Evolutionary conservation across 2,888 invertebrate genomes (phyloP).

Genomic region (Sphinx pinastri): DNA sequence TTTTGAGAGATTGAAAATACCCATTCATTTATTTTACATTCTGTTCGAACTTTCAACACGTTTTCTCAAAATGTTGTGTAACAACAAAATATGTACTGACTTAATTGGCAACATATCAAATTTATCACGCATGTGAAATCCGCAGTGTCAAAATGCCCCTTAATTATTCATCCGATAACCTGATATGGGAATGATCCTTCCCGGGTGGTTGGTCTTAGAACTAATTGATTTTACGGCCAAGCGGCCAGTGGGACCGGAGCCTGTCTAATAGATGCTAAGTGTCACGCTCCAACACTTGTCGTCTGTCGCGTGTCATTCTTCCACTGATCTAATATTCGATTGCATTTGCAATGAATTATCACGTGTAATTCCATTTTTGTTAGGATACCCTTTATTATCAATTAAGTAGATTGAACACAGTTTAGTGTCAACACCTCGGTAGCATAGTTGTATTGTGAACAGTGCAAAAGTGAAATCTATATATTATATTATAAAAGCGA

Average conservation of each 20-base stretch:
- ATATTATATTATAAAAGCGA: too few relatives aligned
- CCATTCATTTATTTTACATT: too few relatives aligned
- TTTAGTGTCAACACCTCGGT: too few relatives aligned
- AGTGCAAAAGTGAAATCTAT: too few relatives aligned
- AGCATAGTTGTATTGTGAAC: too few relatives aligned
- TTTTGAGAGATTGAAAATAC: too few relatives aligned
- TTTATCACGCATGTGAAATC: neutral
- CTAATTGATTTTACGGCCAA: slow-evolving; percentile 53
- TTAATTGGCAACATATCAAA: neutral
- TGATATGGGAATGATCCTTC: slow-evolving; percentile 47
- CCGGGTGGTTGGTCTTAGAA: slow-evolving; percentile 51
- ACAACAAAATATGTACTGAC: neutral
- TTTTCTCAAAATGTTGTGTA: too few relatives aligned
- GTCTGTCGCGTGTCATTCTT: slow-evolving; percentile 14
- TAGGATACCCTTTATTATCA: too few relatives aligned
- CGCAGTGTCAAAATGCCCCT: slow-evolving; percentile 21
- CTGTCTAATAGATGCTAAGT: slow-evolving; percentile 27
- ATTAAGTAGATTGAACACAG: too few relatives aligned
- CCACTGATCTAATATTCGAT: neutral
- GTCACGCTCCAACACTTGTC: slow-evolving; percentile 23
- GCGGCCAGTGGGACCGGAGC: slow-evolving; percentile 19
- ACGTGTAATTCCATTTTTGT: too few relatives aligned
- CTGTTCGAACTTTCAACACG: too few relatives aligned
- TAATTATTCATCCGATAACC: slow-evolving; percentile 41
- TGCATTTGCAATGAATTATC: neutral